A percentile compares a stretch with the other conserved stretches of the same genome.
Conservation (phyloP, 2,797 vertebrate genomes). For the Microcaecilia unicolor region DNA sequence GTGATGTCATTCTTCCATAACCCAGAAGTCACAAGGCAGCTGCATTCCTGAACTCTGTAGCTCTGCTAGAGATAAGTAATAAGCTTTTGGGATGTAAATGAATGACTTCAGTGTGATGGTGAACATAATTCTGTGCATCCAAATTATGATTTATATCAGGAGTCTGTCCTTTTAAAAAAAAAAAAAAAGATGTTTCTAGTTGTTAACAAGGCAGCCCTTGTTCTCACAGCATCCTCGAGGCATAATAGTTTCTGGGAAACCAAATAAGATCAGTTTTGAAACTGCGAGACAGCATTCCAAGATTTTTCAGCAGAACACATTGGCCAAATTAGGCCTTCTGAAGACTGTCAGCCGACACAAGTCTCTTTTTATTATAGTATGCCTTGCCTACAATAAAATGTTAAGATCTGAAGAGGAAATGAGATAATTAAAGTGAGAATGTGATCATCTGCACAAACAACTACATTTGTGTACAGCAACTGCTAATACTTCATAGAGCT, state of each 20-base stretch:
- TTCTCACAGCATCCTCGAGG: conserved; percentile 76
- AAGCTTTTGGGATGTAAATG: conserved; percentile 75
- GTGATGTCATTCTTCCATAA: conserved; percentile 90
- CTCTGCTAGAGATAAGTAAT: conserved; percentile 67
- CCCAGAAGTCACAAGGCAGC: conserved; percentile 83
- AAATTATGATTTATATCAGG: conserved; percentile 96
- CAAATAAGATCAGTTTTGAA: conserved; percentile 83
- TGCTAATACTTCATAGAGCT: conserved; percentile 40
- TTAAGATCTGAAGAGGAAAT: conserved; percentile 47
- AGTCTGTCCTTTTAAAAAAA: conserved; percentile 67
- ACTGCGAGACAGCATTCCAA: conserved; percentile 73
- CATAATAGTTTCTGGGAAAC: conserved; percentile 77
- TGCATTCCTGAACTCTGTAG: conserved; percentile 80
- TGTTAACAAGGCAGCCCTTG: conserved; percentile 87
- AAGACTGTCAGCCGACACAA: conserved; percentile 43
- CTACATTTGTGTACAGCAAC: conserved; percentile 48
- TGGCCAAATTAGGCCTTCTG: conserved; percentile 53
- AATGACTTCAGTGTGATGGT: conserved; percentile 77
- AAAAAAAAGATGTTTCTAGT: conserved; percentile 60
- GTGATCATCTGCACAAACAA: conserved; percentile 45
- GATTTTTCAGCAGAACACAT: conserved; percentile 53
- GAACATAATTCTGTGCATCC: conserved; percentile 78
- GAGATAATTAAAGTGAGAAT: conserved; percentile 51
- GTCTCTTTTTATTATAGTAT: conserved; percentile 21
- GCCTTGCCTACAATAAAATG: conserved; percentile 37